Evolutionary conservation across 2,797 vertebrate species (phyloP).

Genomic region (Micropoecilia bifurca): DNA sequence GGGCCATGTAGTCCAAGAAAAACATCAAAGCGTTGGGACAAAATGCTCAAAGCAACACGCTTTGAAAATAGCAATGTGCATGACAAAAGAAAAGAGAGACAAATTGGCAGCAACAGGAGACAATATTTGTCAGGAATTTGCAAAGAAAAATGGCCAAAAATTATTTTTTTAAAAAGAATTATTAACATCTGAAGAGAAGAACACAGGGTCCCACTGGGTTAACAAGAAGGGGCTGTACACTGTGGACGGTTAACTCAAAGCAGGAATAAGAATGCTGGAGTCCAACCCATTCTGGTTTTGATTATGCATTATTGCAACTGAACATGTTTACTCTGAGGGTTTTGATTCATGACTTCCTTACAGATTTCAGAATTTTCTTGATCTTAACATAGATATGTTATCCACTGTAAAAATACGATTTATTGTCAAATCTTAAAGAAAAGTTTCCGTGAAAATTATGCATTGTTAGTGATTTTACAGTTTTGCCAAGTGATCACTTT

Average conservation of each 20-base stretch:
- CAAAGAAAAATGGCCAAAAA: background rate
- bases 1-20: background rate
- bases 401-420: background rate
- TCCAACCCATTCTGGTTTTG: background rate
- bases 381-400: background rate
- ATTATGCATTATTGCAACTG: background rate
- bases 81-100: background rate
- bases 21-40: background rate
- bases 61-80: background rate
- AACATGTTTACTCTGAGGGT: background rate
- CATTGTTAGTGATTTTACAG: background rate
- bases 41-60: background rate
- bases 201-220: background rate
- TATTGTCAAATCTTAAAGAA: background rate
- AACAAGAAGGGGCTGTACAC: background rate
- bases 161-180: too few relatives aligned
- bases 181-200: background rate
- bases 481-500: background rate
- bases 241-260: background rate
- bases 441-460: background rate
- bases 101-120: background rate
- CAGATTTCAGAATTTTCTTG: background rate
- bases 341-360: background rate
- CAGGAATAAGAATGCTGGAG: background rate
- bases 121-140: background rate